phyloP scores from a whole-genome alignment of 2,797 vertebrate genomes.

The Sebastes dallii region DNA sequence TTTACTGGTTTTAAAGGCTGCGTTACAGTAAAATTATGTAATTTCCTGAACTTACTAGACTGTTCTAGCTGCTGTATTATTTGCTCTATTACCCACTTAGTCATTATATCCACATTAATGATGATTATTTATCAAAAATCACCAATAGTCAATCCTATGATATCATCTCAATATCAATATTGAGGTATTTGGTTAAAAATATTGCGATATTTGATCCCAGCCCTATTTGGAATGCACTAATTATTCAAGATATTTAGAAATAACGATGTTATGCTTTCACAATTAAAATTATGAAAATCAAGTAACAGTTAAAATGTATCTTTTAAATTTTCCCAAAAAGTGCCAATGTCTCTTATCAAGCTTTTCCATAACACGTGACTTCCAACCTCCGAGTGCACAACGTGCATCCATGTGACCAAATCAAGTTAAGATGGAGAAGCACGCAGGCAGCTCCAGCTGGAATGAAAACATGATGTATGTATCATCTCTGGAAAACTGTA shows the following conservation, averaged over 20 bases:
- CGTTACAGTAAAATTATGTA: too few species aligned
- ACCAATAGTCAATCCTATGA: too few species aligned
- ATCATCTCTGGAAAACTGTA: neutral
- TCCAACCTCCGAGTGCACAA: constrained; percentile 16
- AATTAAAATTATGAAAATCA: neutral
- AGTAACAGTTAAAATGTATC: neutral
- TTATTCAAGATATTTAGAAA: neutral
- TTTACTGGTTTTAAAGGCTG: too few species aligned
- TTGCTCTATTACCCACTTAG: too few species aligned
- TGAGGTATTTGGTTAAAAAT: too few species aligned
- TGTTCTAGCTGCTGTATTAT: too few species aligned
- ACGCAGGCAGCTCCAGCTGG: neutral
- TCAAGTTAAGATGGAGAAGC: constrained; percentile 15
- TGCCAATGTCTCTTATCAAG: neutral
- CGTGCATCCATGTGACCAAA: constrained; percentile 32
- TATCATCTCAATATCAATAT: too few species aligned
- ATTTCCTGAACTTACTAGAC: too few species aligned
- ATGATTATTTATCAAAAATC: too few species aligned
- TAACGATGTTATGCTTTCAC: neutral
- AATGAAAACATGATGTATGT: neutral
- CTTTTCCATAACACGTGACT: constrained; percentile 13
- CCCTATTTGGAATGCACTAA: neutral
- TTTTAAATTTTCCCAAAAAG: neutral
- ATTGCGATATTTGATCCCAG: too few species aligned
- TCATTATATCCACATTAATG: too few species aligned